These are phyloP conservation scores for Lutraria lutraria DNA, from an alignment of 2,888 invertebrate genomes.

Conservation along the genomic window DNA sequence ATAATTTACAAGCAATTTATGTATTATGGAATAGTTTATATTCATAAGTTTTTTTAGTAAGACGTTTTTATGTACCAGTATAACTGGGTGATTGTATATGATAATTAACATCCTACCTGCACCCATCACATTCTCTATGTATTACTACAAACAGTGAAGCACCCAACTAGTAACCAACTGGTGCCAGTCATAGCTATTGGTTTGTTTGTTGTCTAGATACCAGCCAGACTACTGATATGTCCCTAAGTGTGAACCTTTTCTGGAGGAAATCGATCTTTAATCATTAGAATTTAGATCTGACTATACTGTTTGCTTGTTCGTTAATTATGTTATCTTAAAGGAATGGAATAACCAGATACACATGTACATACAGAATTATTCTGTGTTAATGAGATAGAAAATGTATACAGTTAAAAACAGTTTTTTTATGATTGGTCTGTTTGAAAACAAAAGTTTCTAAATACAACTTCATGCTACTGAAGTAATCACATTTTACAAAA, in stretches of 20 bases:
- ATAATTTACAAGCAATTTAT: constrained; percentile 12
- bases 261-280: background rate
- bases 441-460: no score
- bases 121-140: constrained; percentile 10
- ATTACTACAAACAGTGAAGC: background rate
- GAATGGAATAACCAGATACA: no score
- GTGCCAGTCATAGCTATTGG: constrained; percentile 16
- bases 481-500: no score
- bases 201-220: background rate
- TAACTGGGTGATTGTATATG: background rate
- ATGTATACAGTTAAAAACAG: no score
- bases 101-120: background rate
- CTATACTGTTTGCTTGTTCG: no score
- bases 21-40: background rate
- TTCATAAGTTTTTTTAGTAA: background rate
- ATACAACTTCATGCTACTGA: no score
- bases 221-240: background rate
- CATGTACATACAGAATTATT: no score
- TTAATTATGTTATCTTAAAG: no score
- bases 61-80: background rate
- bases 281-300: background rate
- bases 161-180: background rate
- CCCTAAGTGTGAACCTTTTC: background rate
- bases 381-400: no score
- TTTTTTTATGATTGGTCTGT: no score